A percentile compares a stretch with the other conserved stretches of the same genome.
Conservation (phyloP, 2,797 vertebrate species). For the Acipenser ruthenus region DNA sequence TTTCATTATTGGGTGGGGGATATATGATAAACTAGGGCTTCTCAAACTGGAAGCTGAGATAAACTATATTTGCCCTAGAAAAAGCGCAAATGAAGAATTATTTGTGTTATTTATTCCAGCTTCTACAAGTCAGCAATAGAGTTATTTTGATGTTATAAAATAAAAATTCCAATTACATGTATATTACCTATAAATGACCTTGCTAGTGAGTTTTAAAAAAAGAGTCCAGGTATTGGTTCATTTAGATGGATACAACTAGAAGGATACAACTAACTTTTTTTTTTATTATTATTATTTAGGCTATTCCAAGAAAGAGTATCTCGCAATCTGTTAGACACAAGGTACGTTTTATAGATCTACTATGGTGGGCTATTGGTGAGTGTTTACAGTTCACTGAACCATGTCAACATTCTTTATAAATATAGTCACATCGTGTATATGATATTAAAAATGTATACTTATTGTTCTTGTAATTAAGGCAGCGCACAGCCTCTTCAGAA, state of each 20-base stretch:
- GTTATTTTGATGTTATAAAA: background rate
- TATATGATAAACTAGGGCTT: no score
- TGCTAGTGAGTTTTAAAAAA: no score
- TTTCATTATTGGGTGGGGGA: background rate
- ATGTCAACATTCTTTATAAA: no score
- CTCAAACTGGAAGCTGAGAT: no score
- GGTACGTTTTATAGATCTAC: background rate
- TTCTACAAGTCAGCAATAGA: background rate
- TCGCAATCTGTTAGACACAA: constrained; percentile 31
- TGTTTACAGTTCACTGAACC: background rate
- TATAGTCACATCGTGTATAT: background rate
- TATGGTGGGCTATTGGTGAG: background rate
- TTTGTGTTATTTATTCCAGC: no score
- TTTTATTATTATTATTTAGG: background rate
- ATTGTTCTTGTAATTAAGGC: constrained; percentile 26
- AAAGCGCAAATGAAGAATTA: no score
- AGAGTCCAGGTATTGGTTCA: no score
- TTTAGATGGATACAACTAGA: no score
- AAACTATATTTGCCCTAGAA: no score
- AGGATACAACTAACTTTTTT: background rate
- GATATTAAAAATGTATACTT: background rate
- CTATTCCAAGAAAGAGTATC: background rate
- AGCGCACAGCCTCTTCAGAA: constrained; percentile 53
- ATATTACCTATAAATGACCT: background rate
- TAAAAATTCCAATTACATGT: background rate